Evolutionary conservation across 2,113 vertebrate genomes (phyloP).

Genomic region (Antechinus flavipes): DNA sequence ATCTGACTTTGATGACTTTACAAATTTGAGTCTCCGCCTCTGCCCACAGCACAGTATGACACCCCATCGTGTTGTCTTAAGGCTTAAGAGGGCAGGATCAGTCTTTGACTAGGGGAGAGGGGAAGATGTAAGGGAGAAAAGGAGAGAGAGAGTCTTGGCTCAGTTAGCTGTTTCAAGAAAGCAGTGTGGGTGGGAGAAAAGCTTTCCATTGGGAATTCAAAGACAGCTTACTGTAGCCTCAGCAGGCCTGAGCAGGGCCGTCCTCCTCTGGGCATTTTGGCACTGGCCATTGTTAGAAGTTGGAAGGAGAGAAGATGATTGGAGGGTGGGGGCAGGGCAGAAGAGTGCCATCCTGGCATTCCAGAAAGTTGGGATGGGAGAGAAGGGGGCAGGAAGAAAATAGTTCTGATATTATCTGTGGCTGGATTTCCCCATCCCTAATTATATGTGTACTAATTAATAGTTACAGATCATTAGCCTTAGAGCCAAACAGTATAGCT

Average conservation of each 20-base stretch:
- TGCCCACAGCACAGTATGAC: not conserved
- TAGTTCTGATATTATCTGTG: not conserved
- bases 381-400: not conserved
- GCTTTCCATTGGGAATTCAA: accelerated
- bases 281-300: not conserved
- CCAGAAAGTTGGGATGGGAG: slow-evolving; percentile 6
- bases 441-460: slow-evolving; percentile 53
- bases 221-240: not conserved
- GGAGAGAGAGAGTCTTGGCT: not conserved
- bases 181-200: not conserved
- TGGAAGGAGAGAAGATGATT: not conserved
- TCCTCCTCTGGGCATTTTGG: not conserved
- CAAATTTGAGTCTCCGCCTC: not conserved
- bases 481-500: slow-evolving; percentile 15
- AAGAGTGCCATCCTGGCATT: not conserved
- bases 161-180: not conserved
- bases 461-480: slow-evolving; percentile 33
- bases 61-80: not conserved
- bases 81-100: not conserved
- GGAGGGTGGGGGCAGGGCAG: not conserved
- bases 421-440: slow-evolving; percentile 40
- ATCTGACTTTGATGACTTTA: not conserved
- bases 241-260: not conserved
- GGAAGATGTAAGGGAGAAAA: not conserved
- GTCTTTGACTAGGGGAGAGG: not conserved